These are phyloP conservation scores for Diadumene lineata DNA, from an alignment of 92 coral and sea anemone species.

Conservation along the genomic window DNA sequence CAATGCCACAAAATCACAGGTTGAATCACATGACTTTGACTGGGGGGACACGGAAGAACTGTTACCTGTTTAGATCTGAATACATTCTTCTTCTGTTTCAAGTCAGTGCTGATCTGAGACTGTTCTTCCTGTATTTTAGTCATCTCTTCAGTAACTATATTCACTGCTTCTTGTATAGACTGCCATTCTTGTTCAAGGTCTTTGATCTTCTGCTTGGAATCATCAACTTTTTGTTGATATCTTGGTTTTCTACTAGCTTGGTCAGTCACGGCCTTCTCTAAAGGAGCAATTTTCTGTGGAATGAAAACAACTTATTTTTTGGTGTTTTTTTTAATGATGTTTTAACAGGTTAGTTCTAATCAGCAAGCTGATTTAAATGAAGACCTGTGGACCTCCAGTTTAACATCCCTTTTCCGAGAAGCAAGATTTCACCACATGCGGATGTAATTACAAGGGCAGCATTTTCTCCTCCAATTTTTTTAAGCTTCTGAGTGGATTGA, in stretches of 20 bases:
- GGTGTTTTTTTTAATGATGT: not conserved
- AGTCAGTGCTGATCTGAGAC: constrained; percentile 54
- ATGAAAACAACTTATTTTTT: not conserved
- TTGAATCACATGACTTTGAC: too few relatives aligned
- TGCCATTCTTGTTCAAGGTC: constrained; percentile 69
- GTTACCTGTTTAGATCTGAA: constrained; percentile 77
- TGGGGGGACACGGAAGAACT: too few relatives aligned
- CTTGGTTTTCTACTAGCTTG: constrained; percentile 66
- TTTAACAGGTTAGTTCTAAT: not conserved
- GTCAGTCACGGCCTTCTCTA: constrained; percentile 46
- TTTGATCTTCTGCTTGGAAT: constrained; percentile 47
- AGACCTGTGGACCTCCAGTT: too few relatives aligned
- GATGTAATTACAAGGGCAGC: too few relatives aligned
- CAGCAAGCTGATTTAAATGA: not conserved
- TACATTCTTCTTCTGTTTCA: constrained; percentile 60
- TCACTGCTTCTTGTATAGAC: constrained; percentile 62
- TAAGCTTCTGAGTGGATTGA: too few relatives aligned
- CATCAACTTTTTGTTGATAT: constrained; percentile 63
- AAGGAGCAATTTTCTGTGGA: constrained; percentile 67
- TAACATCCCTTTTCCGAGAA: not conserved
- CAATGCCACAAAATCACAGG: too few relatives aligned
- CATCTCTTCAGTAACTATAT: constrained; percentile 74
- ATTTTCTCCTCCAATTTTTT: too few relatives aligned
- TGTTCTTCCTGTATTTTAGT: constrained; percentile 59
- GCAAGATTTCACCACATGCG: not conserved